phyloP scores from a whole-genome alignment of 2,113 vertebrate species.

The Equus przewalskii region DNA sequence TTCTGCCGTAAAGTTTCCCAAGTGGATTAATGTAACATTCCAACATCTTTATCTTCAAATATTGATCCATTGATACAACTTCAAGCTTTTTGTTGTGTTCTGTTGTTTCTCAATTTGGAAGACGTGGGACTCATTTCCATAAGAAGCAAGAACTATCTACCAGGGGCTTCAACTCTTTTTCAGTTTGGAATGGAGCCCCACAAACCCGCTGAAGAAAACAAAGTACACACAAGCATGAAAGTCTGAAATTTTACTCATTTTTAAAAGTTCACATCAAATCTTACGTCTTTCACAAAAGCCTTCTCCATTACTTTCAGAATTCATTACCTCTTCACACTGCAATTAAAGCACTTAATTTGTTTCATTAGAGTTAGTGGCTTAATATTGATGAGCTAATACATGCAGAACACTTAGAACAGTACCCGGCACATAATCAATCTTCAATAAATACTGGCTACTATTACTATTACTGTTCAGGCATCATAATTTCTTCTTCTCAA shows the following conservation, averaged over 20 bases:
- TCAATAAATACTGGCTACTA: background rate
- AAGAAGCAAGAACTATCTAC: slow-evolving; percentile 12
- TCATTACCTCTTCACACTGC: background rate
- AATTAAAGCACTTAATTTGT: slow-evolving; percentile 7
- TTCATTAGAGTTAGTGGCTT: slow-evolving; percentile 17
- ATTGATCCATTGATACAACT: background rate
- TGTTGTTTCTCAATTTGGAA: slow-evolving; percentile 22
- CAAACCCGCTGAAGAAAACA: background rate
- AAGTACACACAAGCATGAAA: background rate
- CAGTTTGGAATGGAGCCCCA: background rate
- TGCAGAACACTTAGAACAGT: background rate
- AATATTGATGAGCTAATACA: background rate
- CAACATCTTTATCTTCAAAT: slow-evolving; percentile 4
- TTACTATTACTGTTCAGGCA: background rate
- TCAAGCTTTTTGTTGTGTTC: background rate
- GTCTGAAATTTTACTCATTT: background rate
- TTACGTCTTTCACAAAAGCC: slow-evolving; percentile 4
- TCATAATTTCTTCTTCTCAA: background rate
- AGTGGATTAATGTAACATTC: background rate
- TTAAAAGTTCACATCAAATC: slow-evolving; percentile 43
- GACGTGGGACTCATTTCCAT: background rate
- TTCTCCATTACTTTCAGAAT: background rate
- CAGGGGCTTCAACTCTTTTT: background rate
- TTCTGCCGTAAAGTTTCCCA: background rate
- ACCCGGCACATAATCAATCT: background rate